Evolutionary conservation across 1,140 invertebrate species (phyloP).

Genomic region (Linepithema humile): DNA sequence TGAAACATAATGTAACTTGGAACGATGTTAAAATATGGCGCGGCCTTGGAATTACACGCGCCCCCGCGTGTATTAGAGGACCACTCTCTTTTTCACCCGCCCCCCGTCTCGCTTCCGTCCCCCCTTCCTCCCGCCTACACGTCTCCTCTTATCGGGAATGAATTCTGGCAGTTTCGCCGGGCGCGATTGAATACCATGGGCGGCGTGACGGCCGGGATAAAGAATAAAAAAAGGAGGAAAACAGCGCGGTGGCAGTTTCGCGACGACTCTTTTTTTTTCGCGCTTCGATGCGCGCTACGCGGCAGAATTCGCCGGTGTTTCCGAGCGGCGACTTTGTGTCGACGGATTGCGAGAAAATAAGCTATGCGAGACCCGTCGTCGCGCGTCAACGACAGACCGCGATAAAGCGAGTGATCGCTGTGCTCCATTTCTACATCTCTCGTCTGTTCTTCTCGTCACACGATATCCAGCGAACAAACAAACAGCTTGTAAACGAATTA

Average conservation of each 20-base stretch:
- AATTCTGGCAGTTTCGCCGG: conserved; percentile 66
- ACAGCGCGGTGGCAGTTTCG: background rate
- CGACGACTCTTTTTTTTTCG: background rate
- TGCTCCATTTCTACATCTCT: background rate
- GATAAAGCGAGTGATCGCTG: conserved; percentile 5
- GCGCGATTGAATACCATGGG: conserved; percentile 64
- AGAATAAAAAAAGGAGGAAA: conserved; percentile 35
- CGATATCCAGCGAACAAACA: background rate
- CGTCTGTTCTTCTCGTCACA: background rate
- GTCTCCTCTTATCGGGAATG: conserved; percentile 58
- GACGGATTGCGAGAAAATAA: conserved; percentile 20
- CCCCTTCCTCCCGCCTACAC: background rate
- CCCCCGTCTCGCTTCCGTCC: background rate
- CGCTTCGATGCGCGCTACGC: background rate
- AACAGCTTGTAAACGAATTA: background rate
- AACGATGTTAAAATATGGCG: conserved; percentile 82
- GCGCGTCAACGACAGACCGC: background rate
- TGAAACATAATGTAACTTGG: conserved; percentile 81
- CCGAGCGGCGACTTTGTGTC: background rate
- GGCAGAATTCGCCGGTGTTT: conserved; percentile 1
- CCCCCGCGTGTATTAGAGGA: conserved; percentile 69
- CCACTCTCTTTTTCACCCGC: conserved; percentile 34
- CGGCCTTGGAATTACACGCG: conserved; percentile 73
- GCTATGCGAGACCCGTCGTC: background rate
- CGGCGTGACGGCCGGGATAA: conserved; percentile 10